Conservation (phyloP, 53 echinoderm and acorn worm species). For the Temnopleurus reevesii region DNA sequence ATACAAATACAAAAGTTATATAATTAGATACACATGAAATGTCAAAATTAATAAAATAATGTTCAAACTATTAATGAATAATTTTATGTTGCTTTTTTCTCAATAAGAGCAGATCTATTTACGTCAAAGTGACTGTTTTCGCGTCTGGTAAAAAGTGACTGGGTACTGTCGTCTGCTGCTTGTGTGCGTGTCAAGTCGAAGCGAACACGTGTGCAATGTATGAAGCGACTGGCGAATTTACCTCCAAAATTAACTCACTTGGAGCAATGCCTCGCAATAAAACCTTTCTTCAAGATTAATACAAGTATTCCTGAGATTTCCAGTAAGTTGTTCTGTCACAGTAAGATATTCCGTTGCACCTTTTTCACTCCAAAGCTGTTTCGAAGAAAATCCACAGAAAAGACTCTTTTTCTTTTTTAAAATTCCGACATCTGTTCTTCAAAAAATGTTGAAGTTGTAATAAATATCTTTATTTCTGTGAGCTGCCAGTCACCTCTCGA, state of each 20-base stretch:
- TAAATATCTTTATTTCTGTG: background rate
- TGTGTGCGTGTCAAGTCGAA: constrained; percentile 4
- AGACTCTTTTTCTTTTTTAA: background rate
- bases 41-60: too few relatives aligned
- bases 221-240: background rate
- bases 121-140: background rate
- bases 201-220: constrained; percentile 44
- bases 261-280: background rate
- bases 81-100: too few relatives aligned
- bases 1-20: background rate
- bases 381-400: background rate
- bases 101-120: background rate
- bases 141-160: constrained; percentile 15
- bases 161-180: constrained; percentile 20
- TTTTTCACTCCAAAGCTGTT: background rate
- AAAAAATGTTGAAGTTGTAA: background rate
- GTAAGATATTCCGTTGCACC: constrained; percentile 10
- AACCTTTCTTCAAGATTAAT: background rate
- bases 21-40: background rate
- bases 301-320: background rate
- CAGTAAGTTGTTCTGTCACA: background rate
- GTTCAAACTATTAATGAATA: too few relatives aligned
- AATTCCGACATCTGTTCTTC: background rate
- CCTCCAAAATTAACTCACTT: background rate
- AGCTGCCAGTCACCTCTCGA: background rate